A percentile compares a stretch with the other conserved stretches of the same genome.
These are phyloP conservation scores for Platysternon megacephalum DNA, from an alignment of 2,113 vertebrate species.

Conservation along the genomic window DNA sequence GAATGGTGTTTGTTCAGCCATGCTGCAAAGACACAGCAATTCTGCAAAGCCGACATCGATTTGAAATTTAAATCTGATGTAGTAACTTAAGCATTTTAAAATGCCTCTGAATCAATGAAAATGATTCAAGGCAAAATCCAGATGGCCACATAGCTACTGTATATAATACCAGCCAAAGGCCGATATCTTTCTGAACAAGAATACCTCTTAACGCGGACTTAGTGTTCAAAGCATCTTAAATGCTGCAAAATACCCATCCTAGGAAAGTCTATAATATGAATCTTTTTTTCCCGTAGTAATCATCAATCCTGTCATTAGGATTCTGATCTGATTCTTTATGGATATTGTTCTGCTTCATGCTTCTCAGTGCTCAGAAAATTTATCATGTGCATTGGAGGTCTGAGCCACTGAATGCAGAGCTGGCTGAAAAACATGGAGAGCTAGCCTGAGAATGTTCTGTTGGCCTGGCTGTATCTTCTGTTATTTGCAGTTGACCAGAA, in stretches of 20 bases:
- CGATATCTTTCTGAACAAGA: conserved; percentile 45
- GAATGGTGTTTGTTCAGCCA: not conserved
- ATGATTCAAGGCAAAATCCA: conserved; percentile 75
- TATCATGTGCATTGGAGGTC: not conserved
- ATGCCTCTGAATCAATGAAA: conserved; percentile 70
- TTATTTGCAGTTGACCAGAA: not conserved
- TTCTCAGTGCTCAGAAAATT: not conserved
- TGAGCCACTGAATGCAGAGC: not conserved
- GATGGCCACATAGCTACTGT: conserved; percentile 48
- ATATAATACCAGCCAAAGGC: conserved; percentile 52
- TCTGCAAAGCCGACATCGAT: conserved; percentile 68
- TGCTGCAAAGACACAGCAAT: conserved; percentile 19
- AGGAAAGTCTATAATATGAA: conserved; percentile 35
- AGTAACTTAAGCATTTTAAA: conserved; percentile 74
- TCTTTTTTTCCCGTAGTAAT: conserved; percentile 40
- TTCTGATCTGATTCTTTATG: conserved; percentile 69
- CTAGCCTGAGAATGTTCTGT: not conserved
- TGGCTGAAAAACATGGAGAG: not conserved
- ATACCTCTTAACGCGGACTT: conserved; percentile 59
- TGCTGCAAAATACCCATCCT: conserved; percentile 45
- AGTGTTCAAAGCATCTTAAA: conserved; percentile 72
- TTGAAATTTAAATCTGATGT: conserved; percentile 69
- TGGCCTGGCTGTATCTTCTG: not conserved
- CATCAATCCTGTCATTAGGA: conserved; percentile 49
- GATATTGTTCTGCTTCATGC: conserved; percentile 68